Evolutionary conservation across 2,113 vertebrate species (phyloP).

Genomic region (Phodopus roborovskii): DNA sequence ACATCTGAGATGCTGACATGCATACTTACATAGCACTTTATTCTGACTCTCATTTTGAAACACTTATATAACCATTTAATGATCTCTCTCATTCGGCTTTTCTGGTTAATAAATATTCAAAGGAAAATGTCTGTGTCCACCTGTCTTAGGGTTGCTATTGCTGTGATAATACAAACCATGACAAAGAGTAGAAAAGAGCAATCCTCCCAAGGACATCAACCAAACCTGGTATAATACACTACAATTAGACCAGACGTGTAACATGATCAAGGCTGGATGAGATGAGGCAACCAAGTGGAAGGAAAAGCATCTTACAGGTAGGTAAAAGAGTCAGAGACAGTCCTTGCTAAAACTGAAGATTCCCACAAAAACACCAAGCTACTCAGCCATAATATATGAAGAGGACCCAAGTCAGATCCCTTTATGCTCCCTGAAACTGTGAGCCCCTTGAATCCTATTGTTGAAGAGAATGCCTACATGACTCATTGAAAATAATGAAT

Average conservation of each 20-base stretch:
- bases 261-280: neutral
- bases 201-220: neutral
- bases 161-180: neutral
- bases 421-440: neutral
- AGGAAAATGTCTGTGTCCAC: neutral
- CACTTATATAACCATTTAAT: neutral
- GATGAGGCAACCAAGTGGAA: neutral
- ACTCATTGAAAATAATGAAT: neutral
- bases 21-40: neutral
- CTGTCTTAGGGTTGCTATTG: neutral
- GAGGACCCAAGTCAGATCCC: neutral
- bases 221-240: neutral
- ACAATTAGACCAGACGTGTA: neutral
- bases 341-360: neutral
- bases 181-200: neutral
- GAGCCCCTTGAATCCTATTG: neutral
- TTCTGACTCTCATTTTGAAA: neutral
- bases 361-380: neutral
- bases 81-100: fast-evolving
- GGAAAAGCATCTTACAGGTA: neutral
- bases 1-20: neutral
- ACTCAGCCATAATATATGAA: neutral
- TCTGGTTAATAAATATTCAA: neutral
- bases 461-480: too few relatives aligned
- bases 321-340: neutral